Evolutionary conservation across 2,113 vertebrate genomes (phyloP), one percentile per base, ranked within the genome.

Genomic region (Pollimyrus isidori): DNA sequence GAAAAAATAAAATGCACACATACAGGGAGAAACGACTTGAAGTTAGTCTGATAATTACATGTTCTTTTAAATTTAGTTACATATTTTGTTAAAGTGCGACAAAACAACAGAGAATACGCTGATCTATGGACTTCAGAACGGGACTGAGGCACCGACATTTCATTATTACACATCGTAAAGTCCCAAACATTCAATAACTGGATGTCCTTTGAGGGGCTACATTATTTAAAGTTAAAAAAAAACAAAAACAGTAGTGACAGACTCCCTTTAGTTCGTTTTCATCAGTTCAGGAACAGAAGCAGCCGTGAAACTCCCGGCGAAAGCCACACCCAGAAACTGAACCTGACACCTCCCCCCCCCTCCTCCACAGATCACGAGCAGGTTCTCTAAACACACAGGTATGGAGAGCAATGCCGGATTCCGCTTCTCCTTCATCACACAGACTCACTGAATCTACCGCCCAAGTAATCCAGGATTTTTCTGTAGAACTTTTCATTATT

Each of bases 321-420:
- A 89, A 90, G 89, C 92, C 95, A 93, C 96, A 92, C 96, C 95
- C 93, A 93, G 95, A 96, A 95, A 95, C 94, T 87, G 45, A 69
- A 87, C 2, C 0, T 4, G 6, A 15, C 80, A 89, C 91, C 92
- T 91, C 93, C 91, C 90, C 89, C 90, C 89, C 7, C 9, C 42
- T 4, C 89, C 42, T 15, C 5, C 45, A n/a, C 45, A 84, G 35
- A 76, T 42, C 15, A 26, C 3, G 62, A 48, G 45, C 45, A 48
- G 17, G 11, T 88, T 73, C 45, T 62, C 45, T 30, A 39, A 19
- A 90, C 91, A 90, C 91, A 85, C 42, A 89, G 30, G 86, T 87
- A 83, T 6, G 65, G 19, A 35, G n/a, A 39, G 21, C 56, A 62
- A 26, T 87, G 94, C 93, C 94, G 23, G 90, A 94, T 92, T 85